phyloP scores from a whole-genome alignment of 1,140 invertebrate species.

The Drosophila sturtevanti region DNA sequence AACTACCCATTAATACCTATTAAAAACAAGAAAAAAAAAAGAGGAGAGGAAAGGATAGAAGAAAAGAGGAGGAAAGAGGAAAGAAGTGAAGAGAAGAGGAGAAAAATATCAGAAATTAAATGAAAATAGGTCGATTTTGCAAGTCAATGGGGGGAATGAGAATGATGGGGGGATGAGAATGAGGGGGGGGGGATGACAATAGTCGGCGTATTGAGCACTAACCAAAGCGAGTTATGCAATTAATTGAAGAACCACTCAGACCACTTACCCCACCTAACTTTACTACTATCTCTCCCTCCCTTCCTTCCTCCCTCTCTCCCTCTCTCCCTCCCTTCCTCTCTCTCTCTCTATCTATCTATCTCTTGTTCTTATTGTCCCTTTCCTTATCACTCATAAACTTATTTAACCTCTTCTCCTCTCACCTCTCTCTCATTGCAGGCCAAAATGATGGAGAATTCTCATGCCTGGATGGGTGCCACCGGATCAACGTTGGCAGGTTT shows the following conservation, averaged over 20 bases:
- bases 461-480: conserved; percentile 93
- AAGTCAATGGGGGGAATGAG: conserved; percentile 51
- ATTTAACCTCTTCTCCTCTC: background rate
- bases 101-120: conserved; percentile 43
- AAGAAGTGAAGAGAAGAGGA: background rate
- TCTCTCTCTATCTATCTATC: too few species aligned
- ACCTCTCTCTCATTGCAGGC: conserved; percentile 85
- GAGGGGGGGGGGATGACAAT: conserved; percentile 22
- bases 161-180: background rate
- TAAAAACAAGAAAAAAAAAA: background rate
- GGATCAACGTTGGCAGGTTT: conserved; percentile 94
- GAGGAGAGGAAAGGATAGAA: background rate
- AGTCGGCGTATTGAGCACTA: conserved; percentile 57
- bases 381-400: conserved; percentile 14
- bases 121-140: conserved; percentile 65
- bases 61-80: background rate
- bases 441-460: conserved; percentile 93
- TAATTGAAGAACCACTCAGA: conserved; percentile 52
- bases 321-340: background rate
- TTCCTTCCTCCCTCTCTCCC: conserved; percentile 3
- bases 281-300: conserved; percentile 1
- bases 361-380: background rate
- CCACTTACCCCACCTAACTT: conserved; percentile 2
- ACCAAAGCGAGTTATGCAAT: conserved; percentile 65
- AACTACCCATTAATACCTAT: background rate